These are phyloP conservation scores for Papilio machaon DNA, from an alignment of 1,140 invertebrate genomes.

Conservation along the genomic window DNA sequence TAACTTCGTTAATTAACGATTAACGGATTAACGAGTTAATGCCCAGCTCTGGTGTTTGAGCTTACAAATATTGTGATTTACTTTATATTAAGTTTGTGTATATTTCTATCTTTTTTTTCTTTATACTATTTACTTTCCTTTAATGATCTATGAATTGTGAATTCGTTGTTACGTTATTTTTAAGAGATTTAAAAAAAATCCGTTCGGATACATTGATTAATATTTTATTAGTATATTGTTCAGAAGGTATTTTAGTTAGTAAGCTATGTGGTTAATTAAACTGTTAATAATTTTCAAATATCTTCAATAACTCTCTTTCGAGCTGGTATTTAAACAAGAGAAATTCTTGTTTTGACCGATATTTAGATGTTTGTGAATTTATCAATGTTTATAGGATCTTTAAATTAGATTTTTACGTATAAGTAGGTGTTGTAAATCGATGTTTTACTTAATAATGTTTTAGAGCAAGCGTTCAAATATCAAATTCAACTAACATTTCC, in stretches of 20 bases:
- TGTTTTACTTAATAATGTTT: constrained; percentile 44
- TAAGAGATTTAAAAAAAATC: background rate
- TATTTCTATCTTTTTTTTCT: background rate
- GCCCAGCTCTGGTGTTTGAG: constrained; percentile 31
- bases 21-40: too few relatives aligned
- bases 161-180: background rate
- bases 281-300: background rate
- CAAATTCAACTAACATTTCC: constrained; percentile 25
- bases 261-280: background rate
- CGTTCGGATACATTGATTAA: background rate
- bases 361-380: constrained; percentile 33
- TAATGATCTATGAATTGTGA: background rate
- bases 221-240: background rate
- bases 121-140: background rate
- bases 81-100: constrained; percentile 22
- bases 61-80: constrained; percentile 35
- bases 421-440: constrained; percentile 63
- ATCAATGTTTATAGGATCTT: constrained; percentile 37
- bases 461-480: constrained; percentile 14
- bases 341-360: constrained; percentile 8
- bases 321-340: background rate
- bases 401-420: constrained; percentile 53
- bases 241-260: background rate
- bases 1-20: too few relatives aligned
- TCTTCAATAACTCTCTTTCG: background rate